These are phyloP conservation scores for Menidia menidia DNA, from an alignment of 2,797 vertebrate genomes.

Conservation along the genomic window DNA sequence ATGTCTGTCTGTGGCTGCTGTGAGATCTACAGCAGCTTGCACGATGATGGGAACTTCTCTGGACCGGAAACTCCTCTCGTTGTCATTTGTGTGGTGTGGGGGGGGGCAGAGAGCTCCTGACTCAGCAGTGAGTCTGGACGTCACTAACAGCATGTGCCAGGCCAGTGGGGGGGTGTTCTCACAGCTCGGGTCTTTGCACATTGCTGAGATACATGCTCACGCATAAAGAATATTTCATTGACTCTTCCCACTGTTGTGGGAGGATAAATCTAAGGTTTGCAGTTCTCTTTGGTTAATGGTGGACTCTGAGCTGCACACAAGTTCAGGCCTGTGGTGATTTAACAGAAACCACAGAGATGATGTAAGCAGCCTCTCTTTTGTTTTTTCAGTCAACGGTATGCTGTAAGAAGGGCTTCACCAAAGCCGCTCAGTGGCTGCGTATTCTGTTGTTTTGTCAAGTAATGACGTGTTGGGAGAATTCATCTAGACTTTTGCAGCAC, in stretches of 20 bases:
- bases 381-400: conserved; percentile 5
- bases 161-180: conserved; percentile 44
- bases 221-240: conserved; percentile 36
- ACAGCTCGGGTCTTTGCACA: conserved; percentile 52
- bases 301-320: conserved; percentile 8
- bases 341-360: conserved; percentile 28
- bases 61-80: conserved; percentile 45
- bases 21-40: conserved; percentile 15
- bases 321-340: conserved; percentile 40
- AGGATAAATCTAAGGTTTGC: conserved; percentile 24
- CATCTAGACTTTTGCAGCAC: conserved; percentile 13
- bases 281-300: conserved; percentile 16
- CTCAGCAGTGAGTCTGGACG: conserved; percentile 43
- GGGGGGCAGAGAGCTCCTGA: conserved; percentile 48
- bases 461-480: conserved; percentile 2
- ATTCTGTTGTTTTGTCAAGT: conserved; percentile 6
- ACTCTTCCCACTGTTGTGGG: conserved; percentile 39
- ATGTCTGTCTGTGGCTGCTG: conserved; percentile 4
- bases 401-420: conserved; percentile 12
- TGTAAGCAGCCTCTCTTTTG: conserved; percentile 10
- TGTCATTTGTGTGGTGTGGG: conserved; percentile 48
- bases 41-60: conserved; percentile 33
- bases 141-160: conserved; percentile 50
- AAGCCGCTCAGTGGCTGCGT: conserved; percentile 18
- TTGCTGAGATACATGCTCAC: background rate